Evolutionary conservation across 2,888 invertebrate genomes (phyloP).

Genomic region (Rhogogaster chlorosoma): DNA sequence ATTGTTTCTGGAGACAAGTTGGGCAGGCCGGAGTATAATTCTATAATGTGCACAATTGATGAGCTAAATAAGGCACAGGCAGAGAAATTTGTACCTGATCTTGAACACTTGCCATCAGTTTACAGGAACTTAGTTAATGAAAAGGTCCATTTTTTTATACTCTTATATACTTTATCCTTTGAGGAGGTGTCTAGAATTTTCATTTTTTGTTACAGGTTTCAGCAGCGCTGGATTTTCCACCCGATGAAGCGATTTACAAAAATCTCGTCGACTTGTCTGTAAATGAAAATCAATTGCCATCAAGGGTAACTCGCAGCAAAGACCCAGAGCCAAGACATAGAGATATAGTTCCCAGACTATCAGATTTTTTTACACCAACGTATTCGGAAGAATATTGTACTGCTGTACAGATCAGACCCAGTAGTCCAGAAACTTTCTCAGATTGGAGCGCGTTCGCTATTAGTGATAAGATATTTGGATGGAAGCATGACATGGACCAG

Average conservation of each 20-base stretch:
- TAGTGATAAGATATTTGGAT: slow-evolving; percentile 68
- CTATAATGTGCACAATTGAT: slow-evolving; percentile 68
- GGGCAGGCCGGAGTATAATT: slow-evolving; percentile 71
- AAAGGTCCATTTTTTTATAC: slow-evolving; percentile 64
- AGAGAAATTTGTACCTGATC: slow-evolving; percentile 63
- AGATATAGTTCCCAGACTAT: slow-evolving; percentile 68
- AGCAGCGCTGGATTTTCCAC: slow-evolving; percentile 68
- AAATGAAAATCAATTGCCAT: slow-evolving; percentile 69
- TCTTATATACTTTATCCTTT: slow-evolving; percentile 17
- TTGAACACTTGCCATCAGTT: slow-evolving; percentile 64
- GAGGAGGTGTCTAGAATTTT: not conserved
- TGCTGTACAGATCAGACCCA: slow-evolving; percentile 60
- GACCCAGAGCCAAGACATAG: slow-evolving; percentile 71
- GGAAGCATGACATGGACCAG: slow-evolving; percentile 66
- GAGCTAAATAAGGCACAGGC: slow-evolving; percentile 65
- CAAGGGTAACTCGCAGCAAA: slow-evolving; percentile 68
- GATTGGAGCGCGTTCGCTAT: slow-evolving; percentile 68
- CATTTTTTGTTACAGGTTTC: slow-evolving; percentile 64
- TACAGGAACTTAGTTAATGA: slow-evolving; percentile 65
- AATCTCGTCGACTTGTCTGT: slow-evolving; percentile 70
- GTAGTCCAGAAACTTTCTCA: slow-evolving; percentile 62
- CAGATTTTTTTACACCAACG: slow-evolving; percentile 69
- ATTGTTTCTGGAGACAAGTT: slow-evolving; percentile 60
- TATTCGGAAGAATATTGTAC: slow-evolving; percentile 65
- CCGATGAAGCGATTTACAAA: slow-evolving; percentile 69